Evolutionary conservation across 2,113 vertebrate genomes (phyloP).

Genomic region (Oreocharis arfaki): DNA sequence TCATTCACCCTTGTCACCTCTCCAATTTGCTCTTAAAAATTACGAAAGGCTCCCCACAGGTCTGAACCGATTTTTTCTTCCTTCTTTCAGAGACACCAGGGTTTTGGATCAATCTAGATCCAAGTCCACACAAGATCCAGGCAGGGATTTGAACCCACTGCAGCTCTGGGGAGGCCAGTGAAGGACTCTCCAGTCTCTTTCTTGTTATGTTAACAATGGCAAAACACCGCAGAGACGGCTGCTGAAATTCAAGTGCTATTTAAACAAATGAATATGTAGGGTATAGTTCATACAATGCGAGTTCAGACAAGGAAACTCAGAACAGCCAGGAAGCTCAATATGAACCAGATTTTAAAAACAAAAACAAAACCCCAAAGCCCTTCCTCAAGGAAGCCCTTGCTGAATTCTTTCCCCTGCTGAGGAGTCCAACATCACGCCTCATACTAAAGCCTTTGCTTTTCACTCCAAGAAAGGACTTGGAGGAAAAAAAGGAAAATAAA

Average conservation of each 20-base stretch:
- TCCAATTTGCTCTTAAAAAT: background rate
- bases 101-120: background rate
- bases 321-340: constrained; percentile 46
- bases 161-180: background rate
- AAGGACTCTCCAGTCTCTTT: constrained; percentile 2
- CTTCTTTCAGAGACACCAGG: background rate
- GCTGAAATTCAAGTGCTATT: constrained; percentile 40
- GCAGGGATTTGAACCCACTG: background rate
- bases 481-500: background rate
- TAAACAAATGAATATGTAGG: constrained; percentile 42
- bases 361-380: constrained; percentile 55
- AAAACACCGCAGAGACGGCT: background rate
- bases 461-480: constrained; percentile 29
- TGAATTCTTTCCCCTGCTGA: constrained; percentile 37
- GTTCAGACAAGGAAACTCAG: constrained; percentile 54
- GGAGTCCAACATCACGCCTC: constrained; percentile 43
- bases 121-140: background rate
- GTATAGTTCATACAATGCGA: constrained; percentile 1
- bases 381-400: constrained; percentile 56
- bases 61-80: background rate
- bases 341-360: constrained; percentile 55
- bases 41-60: background rate
- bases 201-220: constrained; percentile 33
- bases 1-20: background rate
- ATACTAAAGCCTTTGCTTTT: constrained; percentile 1